Conservation (phyloP, 2,888 invertebrate species). For the Schizaphis graminum region DNA sequence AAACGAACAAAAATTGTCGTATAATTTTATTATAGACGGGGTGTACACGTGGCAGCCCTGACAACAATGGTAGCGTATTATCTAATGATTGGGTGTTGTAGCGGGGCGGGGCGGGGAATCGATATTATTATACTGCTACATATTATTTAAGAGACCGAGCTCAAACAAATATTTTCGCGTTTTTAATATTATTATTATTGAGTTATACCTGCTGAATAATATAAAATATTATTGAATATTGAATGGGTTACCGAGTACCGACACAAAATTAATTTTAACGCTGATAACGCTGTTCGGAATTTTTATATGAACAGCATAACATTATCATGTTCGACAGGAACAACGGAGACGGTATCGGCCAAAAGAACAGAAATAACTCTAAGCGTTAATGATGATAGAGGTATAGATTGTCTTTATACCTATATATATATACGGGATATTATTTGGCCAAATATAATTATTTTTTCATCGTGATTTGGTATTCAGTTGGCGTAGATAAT, state of each 20-base stretch:
- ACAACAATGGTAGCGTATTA: neutral
- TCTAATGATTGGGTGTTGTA: neutral
- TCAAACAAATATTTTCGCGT: neutral
- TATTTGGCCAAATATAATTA: neutral
- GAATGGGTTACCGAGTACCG: neutral
- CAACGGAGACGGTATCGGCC: neutral
- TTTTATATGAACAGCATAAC: conserved; percentile 5
- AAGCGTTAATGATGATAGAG: neutral
- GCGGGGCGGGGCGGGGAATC: neutral
- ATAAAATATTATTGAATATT: neutral
- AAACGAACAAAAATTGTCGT: neutral
- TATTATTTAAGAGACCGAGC: neutral
- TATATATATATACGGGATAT: neutral
- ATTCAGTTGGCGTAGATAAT: neutral
- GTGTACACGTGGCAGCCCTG: neutral
- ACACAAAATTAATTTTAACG: neutral
- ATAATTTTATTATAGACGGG: neutral
- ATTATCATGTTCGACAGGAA: neutral
- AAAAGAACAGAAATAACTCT: neutral
- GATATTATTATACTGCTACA: neutral
- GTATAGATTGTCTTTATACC: neutral
- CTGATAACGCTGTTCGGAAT: neutral
- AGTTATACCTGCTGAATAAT: neutral
- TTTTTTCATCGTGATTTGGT: neutral
- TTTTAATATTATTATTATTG: neutral